Evolutionary conservation across 2,888 invertebrate species (phyloP).

Genomic region (Idaea aversata): DNA sequence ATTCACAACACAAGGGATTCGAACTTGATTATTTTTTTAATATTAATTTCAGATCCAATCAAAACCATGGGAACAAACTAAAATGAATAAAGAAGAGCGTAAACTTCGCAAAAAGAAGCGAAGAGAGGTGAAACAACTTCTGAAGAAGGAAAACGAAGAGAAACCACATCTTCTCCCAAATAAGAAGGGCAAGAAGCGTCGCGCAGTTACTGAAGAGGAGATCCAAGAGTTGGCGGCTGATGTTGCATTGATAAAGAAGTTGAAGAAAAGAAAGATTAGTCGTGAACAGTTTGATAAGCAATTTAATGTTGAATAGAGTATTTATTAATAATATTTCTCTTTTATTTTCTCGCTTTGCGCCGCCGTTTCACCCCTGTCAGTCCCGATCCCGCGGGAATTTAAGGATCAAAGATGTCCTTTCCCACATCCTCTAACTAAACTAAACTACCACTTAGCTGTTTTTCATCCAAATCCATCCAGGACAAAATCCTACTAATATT

Average conservation of each 20-base stretch:
- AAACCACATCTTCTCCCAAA: slow-evolving; percentile 67
- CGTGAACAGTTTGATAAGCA: slow-evolving; percentile 84
- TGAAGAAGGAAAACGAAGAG: too few relatives aligned
- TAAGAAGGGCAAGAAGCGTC: slow-evolving; percentile 61
- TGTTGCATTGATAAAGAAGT: slow-evolving; percentile 90
- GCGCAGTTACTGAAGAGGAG: slow-evolving; percentile 84
- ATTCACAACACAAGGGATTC: neutral
- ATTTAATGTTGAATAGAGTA: slow-evolving; percentile 55
- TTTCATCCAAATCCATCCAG: too few relatives aligned
- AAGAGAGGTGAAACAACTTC: slow-evolving; percentile 75
- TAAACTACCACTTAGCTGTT: too few relatives aligned
- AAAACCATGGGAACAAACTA: slow-evolving; percentile 89
- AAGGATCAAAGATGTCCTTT: too few relatives aligned
- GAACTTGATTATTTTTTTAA: too few relatives aligned
- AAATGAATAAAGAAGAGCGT: slow-evolving; percentile 84
- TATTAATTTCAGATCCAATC: slow-evolving; percentile 78
- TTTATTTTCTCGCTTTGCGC: slow-evolving; percentile 18
- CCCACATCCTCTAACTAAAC: too few relatives aligned
- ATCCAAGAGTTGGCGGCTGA: slow-evolving; percentile 89
- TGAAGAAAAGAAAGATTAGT: slow-evolving; percentile 90
- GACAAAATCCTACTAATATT: too few relatives aligned
- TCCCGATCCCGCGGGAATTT: slow-evolving; percentile 38
- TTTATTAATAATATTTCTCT: slow-evolving; percentile 24
- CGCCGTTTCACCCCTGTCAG: slow-evolving; percentile 26
- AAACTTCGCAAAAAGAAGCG: slow-evolving; percentile 82